Evolutionary conservation across 1,140 invertebrate genomes (phyloP).

Genomic region (Plodia interpunctella): DNA sequence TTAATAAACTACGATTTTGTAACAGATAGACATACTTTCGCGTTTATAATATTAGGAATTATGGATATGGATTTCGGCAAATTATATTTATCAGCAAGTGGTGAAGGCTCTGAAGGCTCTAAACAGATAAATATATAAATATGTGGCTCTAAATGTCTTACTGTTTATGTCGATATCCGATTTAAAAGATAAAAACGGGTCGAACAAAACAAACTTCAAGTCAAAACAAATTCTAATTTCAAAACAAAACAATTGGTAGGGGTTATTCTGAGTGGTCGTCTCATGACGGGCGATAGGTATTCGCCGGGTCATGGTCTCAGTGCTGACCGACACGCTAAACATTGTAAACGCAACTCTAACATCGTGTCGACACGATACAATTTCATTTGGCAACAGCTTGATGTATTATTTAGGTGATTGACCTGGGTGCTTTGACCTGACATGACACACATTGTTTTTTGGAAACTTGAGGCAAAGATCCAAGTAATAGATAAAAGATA

Average conservation of each 20-base stretch:
- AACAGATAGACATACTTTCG: too few species aligned
- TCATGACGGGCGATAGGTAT: slow-evolving; percentile 5
- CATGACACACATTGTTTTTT: not conserved
- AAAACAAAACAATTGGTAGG: not conserved
- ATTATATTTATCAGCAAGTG: too few species aligned
- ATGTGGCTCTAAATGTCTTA: too few species aligned
- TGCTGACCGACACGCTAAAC: not conserved
- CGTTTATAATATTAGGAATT: too few species aligned
- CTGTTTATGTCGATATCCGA: too few species aligned
- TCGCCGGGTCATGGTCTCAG: not conserved
- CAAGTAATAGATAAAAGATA: not conserved
- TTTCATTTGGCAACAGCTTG: not conserved
- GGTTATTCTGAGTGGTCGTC: slow-evolving; percentile 3
- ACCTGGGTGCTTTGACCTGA: not conserved
- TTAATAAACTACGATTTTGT: too few species aligned
- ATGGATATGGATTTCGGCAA: too few species aligned
- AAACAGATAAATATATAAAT: too few species aligned
- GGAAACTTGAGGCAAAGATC: not conserved
- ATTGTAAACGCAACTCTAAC: not conserved
- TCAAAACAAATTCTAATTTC: not conserved
- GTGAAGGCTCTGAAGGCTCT: too few species aligned
- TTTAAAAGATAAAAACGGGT: too few species aligned
- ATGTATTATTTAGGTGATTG: slow-evolving; percentile 7
- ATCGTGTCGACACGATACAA: not conserved
- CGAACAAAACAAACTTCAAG: not conserved